Conservation (phyloP, 2,888 invertebrate species). For the Microdon myrmicae region DNA sequence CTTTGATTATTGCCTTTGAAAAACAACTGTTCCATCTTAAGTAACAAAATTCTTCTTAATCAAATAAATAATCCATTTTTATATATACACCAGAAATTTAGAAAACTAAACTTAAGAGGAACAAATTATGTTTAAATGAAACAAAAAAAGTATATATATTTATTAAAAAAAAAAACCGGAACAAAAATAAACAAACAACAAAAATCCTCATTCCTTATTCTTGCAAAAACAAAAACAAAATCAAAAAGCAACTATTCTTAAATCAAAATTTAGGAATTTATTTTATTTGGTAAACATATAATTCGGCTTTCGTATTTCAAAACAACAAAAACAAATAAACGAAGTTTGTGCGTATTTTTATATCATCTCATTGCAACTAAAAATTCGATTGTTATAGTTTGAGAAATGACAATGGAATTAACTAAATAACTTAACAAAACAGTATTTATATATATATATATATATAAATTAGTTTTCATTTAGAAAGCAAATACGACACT, state of each 20-base stretch:
- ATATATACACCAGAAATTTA: too few species aligned
- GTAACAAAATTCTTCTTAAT: too few species aligned
- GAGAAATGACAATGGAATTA: constrained; percentile 24
- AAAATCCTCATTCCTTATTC: too few species aligned
- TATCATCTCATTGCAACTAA: constrained; percentile 39
- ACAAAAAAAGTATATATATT: constrained; percentile 1
- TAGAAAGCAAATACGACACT: too few species aligned
- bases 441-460: too few species aligned
- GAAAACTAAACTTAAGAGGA: too few species aligned
- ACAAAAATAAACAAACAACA: constrained; percentile 2
- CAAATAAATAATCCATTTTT: too few species aligned
- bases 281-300: constrained; percentile 4
- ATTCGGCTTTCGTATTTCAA: constrained; percentile 24
- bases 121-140: not conserved
- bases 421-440: too few species aligned
- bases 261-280: constrained; percentile 39
- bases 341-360: not conserved
- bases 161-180: constrained; percentile 13
- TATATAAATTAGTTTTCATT: too few species aligned
- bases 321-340: constrained; percentile 1
- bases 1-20: constrained; percentile 2
- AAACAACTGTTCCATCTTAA: too few species aligned
- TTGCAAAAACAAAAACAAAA: too few species aligned
- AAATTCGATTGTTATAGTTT: constrained; percentile 42
- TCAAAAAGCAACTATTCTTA: too few species aligned